phyloP scores from a whole-genome alignment of 2,113 vertebrate species.

The Meleagris gallopavo region DNA sequence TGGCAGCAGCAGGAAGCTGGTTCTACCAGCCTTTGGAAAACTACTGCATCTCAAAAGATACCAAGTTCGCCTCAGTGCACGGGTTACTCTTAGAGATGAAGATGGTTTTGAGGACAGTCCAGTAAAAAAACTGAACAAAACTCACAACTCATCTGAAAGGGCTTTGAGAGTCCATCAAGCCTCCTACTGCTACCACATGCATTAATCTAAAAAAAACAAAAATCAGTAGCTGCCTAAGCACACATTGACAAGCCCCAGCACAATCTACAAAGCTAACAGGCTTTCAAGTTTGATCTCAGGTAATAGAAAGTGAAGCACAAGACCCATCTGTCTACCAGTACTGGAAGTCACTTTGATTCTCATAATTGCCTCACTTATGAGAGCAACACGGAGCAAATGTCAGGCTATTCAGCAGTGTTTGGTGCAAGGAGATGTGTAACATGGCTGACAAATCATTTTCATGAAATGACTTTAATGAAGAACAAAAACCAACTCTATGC shows the following conservation, averaged over 20 bases:
- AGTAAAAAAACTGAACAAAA: neutral
- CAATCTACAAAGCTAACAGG: neutral
- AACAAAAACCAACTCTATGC: neutral
- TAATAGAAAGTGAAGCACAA: neutral
- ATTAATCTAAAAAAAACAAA: neutral
- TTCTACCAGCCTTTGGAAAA: constrained; percentile 12
- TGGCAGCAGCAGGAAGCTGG: neutral
- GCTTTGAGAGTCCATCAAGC: neutral
- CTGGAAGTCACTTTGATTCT: neutral
- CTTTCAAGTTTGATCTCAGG: neutral
- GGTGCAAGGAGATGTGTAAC: neutral
- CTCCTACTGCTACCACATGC: neutral
- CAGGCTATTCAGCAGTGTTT: neutral
- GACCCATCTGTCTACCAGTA: neutral
- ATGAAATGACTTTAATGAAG: neutral
- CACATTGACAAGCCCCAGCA: neutral
- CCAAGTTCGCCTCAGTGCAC: neutral
- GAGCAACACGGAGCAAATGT: neutral
- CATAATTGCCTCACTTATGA: neutral
- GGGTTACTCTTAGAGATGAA: neutral
- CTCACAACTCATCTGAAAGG: neutral
- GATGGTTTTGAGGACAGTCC: neutral
- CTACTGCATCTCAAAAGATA: neutral
- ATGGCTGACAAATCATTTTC: neutral
- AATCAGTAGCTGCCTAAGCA: neutral